These are phyloP conservation scores for Pagrus major DNA, from an alignment of 2,113 vertebrate genomes.

Conservation along the genomic window DNA sequence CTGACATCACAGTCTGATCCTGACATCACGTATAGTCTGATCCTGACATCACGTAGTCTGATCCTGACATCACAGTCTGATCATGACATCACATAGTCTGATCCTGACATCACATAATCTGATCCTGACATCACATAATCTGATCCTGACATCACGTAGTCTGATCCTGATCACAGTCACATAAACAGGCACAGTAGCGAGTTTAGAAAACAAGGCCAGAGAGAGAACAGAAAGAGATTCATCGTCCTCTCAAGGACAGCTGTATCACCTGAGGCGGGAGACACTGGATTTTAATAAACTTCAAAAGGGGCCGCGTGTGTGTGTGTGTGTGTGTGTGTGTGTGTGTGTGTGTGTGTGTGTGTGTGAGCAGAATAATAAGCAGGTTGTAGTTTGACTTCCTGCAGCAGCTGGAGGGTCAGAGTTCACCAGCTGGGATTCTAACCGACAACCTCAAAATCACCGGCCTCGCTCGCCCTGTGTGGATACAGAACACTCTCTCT, in stretches of 20 bases:
- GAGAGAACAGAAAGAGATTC: neutral
- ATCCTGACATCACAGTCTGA: no score
- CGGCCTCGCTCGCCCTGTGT: neutral
- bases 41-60: no score
- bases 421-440: conserved; percentile 1
- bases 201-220: conserved; percentile 10
- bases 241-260: conserved; percentile 16
- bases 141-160: neutral
- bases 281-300: neutral
- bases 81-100: neutral
- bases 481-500: neutral
- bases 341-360: conserved; percentile 1
- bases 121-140: no score
- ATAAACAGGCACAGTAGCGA: neutral
- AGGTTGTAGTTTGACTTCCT: neutral
- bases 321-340: conserved; percentile 2
- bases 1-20: neutral
- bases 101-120: no score
- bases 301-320: neutral
- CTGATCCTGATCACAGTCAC: neutral
- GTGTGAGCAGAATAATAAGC: conserved; percentile 3
- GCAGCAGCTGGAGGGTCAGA: conserved; percentile 1
- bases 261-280: conserved; percentile 11
- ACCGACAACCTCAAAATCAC: neutral
- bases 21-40: no score